phyloP scores from a whole-genome alignment of 2,888 invertebrate genomes.

The Meiosimyza decipiens region DNA sequence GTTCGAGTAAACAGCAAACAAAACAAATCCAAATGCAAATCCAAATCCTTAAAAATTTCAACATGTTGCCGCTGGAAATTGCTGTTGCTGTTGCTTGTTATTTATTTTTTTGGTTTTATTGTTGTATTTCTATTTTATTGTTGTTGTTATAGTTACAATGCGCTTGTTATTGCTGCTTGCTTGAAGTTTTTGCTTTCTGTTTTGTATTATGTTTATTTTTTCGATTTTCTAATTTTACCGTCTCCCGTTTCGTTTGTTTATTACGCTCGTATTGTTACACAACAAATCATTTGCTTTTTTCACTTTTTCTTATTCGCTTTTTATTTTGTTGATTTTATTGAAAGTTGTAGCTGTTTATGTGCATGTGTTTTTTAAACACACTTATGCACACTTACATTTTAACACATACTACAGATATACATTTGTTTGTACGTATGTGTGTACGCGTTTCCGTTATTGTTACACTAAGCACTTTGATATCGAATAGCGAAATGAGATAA shows the following conservation, averaged over 20 bases:
- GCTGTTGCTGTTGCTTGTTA: slow-evolving; percentile 11
- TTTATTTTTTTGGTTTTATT: slow-evolving; percentile 9
- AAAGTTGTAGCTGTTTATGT: too few relatives aligned
- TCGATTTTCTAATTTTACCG: neutral
- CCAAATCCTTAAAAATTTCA: slow-evolving; percentile 45
- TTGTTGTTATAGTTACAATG: slow-evolving; percentile 7
- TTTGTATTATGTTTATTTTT: neutral
- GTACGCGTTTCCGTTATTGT: too few relatives aligned
- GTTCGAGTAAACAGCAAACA: slow-evolving; percentile 46
- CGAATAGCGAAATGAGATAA: too few relatives aligned
- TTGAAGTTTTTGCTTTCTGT: neutral
- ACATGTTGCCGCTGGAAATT: slow-evolving; percentile 41
- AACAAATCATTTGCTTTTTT: neutral
- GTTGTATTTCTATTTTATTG: neutral
- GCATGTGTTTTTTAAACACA: too few relatives aligned
- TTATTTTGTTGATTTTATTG: neutral
- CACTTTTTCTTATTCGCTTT: neutral
- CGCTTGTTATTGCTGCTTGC: neutral
- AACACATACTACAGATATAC: too few relatives aligned
- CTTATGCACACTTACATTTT: too few relatives aligned
- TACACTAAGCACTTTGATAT: too few relatives aligned
- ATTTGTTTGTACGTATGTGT: too few relatives aligned
- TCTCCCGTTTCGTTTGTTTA: too few relatives aligned
- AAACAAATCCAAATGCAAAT: slow-evolving; percentile 49
- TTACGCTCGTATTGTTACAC: too few relatives aligned